Conservation (phyloP, 2,888 invertebrate species). For the Adelognathus sp. region DNA sequence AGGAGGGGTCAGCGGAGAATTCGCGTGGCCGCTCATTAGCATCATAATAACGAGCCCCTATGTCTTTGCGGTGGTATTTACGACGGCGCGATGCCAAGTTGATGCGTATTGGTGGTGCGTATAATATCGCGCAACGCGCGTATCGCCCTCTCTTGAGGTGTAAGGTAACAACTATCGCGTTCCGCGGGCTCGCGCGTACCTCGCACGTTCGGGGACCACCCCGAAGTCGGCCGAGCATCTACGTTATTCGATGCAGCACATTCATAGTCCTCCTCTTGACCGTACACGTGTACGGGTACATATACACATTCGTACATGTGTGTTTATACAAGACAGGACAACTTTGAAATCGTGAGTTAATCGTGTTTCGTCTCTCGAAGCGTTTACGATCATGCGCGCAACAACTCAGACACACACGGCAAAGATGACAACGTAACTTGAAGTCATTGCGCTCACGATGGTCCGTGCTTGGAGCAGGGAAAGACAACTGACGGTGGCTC, state of each 20-base stretch:
- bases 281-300: neutral
- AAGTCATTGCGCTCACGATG: too few species aligned
- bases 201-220: constrained; percentile 75
- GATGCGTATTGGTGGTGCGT: constrained; percentile 76
- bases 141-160: constrained; percentile 66
- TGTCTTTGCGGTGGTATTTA: constrained; percentile 74
- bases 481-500: neutral
- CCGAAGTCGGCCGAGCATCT: constrained; percentile 62
- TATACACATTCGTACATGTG: too few species aligned
- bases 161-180: constrained; percentile 75
- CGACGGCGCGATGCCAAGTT: constrained; percentile 72
- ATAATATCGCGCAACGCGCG: constrained; percentile 67
- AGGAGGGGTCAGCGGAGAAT: constrained; percentile 62
- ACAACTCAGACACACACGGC: constrained; percentile 19
- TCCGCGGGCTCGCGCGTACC: constrained; percentile 58
- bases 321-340: too few species aligned
- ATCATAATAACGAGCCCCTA: constrained; percentile 77
- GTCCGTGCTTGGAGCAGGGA: constrained; percentile 7
- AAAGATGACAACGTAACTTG: constrained; percentile 51
- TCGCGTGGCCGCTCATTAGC: constrained; percentile 74
- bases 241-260: constrained; percentile 47
- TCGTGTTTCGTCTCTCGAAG: neutral
- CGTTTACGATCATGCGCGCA: neutral
- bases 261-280: neutral
- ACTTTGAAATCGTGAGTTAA: neutral